phyloP scores from a whole-genome alignment of 2,888 invertebrate species.

The Ochropacha duplaris region DNA sequence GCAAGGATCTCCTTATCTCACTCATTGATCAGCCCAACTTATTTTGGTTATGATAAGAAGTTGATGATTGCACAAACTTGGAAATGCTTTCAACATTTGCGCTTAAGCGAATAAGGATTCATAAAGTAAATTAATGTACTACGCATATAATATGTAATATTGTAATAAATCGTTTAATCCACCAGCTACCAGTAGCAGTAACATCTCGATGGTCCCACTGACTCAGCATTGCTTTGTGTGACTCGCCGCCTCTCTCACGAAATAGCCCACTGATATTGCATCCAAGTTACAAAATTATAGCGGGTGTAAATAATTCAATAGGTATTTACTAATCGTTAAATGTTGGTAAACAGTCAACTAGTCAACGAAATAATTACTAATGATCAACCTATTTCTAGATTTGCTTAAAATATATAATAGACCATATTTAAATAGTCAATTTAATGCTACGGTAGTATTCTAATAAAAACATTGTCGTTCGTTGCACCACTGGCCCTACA shows the following conservation, averaged over 20 bases:
- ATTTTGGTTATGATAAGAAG: too few relatives aligned
- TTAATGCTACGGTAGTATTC: neutral
- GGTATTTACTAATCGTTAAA: too few relatives aligned
- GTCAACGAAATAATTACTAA: too few relatives aligned
- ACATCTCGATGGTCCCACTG: constrained; percentile 45
- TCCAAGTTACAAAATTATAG: neutral
- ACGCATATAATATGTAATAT: neutral
- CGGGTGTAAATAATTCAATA: neutral
- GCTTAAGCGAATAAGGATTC: too few relatives aligned
- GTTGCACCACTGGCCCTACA: neutral
- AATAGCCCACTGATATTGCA: neutral
- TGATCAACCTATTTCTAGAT: too few relatives aligned
- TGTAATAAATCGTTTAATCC: constrained; percentile 4
- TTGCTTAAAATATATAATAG: too few relatives aligned
- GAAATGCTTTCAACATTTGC: too few relatives aligned
- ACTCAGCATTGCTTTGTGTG: constrained; percentile 63
- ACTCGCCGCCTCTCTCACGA: constrained; percentile 65
- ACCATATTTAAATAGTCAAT: neutral
- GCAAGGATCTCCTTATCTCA: too few relatives aligned
- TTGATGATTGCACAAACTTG: too few relatives aligned
- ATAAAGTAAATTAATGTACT: neutral
- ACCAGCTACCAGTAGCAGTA: constrained; percentile 34
- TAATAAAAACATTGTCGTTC: too few relatives aligned
- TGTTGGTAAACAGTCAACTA: too few relatives aligned
- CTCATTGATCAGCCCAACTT: too few relatives aligned